Evolutionary conservation across 2,113 vertebrate species (phyloP).

Genomic region (Gasterosteus aculeatus): DNA sequence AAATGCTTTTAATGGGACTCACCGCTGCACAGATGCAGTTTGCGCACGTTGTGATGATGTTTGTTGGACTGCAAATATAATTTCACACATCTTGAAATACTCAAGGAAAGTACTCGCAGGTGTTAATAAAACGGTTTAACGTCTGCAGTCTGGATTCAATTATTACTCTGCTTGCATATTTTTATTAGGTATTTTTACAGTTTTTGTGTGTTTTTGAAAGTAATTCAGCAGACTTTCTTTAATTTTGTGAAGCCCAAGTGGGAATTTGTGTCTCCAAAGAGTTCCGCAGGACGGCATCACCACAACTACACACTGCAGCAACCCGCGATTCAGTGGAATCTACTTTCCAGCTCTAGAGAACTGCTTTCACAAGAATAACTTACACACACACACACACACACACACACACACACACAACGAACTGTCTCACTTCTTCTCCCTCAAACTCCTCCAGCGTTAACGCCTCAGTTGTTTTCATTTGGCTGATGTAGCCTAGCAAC

Average conservation of each 20-base stretch:
- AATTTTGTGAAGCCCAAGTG: neutral
- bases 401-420: slow-evolving; percentile 16
- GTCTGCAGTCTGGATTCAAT: slow-evolving; percentile 4
- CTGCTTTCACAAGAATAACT: slow-evolving; percentile 34
- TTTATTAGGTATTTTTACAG: neutral
- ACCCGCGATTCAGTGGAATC: neutral
- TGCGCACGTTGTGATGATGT: slow-evolving; percentile 11
- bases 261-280: neutral
- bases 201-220: neutral
- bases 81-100: slow-evolving; percentile 43
- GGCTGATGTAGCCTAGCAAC: neutral
- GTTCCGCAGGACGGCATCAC: neutral
- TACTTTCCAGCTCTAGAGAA: neutral
- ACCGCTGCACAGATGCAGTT: slow-evolving; percentile 1
- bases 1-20: neutral
- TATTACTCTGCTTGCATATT: neutral
- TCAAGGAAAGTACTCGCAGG: slow-evolving; percentile 30
- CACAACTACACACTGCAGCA: neutral
- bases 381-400: slow-evolving; percentile 5
- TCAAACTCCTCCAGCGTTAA: slow-evolving; percentile 5
- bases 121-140: slow-evolving; percentile 35
- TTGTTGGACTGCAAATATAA: slow-evolving; percentile 3
- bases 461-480: slow-evolving; percentile 23
- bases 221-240: neutral
- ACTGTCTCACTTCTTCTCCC: slow-evolving; percentile 19